These are phyloP conservation scores for Kryphioiulus occultus DNA, from an alignment of 2,888 invertebrate species.

Conservation along the genomic window DNA sequence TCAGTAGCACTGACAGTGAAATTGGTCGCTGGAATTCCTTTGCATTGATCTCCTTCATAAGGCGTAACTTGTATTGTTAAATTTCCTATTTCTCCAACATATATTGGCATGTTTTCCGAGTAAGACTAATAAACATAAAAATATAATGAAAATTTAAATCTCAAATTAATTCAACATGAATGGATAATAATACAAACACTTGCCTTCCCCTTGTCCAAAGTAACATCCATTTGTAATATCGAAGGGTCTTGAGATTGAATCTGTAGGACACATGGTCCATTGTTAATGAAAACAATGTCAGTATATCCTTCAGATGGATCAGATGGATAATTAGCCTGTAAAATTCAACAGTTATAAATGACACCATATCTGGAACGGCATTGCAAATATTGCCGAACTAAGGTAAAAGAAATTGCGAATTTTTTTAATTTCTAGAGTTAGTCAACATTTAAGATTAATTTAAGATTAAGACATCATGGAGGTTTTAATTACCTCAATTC, in stretches of 20 bases:
- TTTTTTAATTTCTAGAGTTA: too few relatives aligned
- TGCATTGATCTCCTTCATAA: not conserved
- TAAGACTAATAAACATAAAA: not conserved
- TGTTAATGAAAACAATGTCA: not conserved
- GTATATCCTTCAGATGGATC: not conserved
- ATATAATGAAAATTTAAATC: too few relatives aligned
- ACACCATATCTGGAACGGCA: too few relatives aligned
- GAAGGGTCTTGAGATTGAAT: not conserved
- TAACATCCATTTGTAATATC: not conserved
- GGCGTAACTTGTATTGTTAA: not conserved
- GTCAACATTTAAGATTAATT: too few relatives aligned
- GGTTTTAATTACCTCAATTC: conserved; percentile 70
- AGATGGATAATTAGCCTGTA: not conserved
- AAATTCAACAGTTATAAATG: too few relatives aligned
- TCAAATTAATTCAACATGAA: too few relatives aligned
- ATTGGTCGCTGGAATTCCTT: not conserved
- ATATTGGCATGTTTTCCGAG: not conserved
- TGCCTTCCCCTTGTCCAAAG: not conserved
- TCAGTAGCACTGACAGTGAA: not conserved
- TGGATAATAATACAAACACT: too few relatives aligned
- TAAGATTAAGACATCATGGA: too few relatives aligned
- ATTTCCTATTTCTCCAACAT: not conserved
- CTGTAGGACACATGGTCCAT: not conserved
- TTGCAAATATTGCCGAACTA: too few relatives aligned
- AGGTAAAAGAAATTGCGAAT: too few relatives aligned